Evolutionary conservation across 1,140 invertebrate species (phyloP).

Genomic region (Muscidifurax raptorellus): DNA sequence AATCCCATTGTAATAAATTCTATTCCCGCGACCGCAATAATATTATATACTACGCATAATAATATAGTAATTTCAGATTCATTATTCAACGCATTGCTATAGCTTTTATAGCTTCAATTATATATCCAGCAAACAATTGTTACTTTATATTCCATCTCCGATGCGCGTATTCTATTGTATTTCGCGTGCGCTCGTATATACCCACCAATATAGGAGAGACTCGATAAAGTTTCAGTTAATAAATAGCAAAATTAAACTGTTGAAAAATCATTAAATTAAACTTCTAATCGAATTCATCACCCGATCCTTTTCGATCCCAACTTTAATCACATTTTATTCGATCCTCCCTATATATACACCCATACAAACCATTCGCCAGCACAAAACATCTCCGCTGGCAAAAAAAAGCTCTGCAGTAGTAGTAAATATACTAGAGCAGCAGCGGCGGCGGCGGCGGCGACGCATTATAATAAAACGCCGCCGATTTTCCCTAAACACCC

Average conservation of each 20-base stretch:
- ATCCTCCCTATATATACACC: neutral
- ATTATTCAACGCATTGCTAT: no score
- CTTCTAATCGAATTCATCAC: conserved; percentile 24
- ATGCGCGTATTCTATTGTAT: neutral
- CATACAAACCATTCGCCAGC: no score
- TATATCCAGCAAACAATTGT: neutral
- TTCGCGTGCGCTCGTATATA: neutral
- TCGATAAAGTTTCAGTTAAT: neutral
- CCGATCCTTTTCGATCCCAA: neutral
- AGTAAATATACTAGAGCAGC: neutral
- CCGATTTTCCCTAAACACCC: conserved; percentile 47
- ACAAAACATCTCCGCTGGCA: neutral
- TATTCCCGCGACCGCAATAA: no score
- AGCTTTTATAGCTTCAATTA: neutral
- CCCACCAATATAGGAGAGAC: neutral
- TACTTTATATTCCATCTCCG: neutral
- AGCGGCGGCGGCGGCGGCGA: no score
- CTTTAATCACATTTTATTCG: conserved; percentile 48
- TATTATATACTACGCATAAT: neutral
- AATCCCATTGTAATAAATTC: neutral
- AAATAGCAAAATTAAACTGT: no score
- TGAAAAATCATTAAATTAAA: neutral
- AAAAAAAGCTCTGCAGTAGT: conserved; percentile 11
- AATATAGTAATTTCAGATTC: neutral
- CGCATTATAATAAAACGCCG: conserved; percentile 37